These are phyloP conservation scores for Stercorarius parasiticus DNA, from an alignment of 2,113 vertebrate genomes.

Conservation along the genomic window DNA sequence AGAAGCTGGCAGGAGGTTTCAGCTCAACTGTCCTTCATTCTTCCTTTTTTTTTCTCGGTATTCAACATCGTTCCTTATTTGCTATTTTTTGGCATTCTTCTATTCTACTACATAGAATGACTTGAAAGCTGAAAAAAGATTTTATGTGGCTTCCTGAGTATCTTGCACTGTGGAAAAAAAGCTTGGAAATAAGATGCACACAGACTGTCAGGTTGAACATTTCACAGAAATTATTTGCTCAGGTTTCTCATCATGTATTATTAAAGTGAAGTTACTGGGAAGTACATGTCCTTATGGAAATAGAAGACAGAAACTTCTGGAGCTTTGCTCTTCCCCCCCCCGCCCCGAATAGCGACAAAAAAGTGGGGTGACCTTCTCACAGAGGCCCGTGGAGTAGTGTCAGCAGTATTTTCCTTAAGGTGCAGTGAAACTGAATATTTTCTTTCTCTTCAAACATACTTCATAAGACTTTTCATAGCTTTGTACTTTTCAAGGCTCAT, in stretches of 20 bases:
- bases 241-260: neutral
- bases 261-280: neutral
- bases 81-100: neutral
- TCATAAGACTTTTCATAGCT: neutral
- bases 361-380: neutral
- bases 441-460: neutral
- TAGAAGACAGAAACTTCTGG: neutral
- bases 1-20: neutral
- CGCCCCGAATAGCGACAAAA: neutral
- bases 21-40: neutral
- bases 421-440: neutral
- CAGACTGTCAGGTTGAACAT: neutral
- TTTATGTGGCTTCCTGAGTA: neutral
- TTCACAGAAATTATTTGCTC: neutral
- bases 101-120: neutral
- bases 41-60: accelerated
- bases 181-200: neutral
- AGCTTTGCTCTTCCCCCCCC: neutral
- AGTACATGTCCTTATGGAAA: neutral
- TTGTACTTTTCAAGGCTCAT: neutral
- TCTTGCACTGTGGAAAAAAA: neutral
- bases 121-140: neutral
- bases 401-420: neutral
- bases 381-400: neutral
- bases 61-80: neutral